Evolutionary conservation across 2,113 vertebrate species (phyloP).

Genomic region (Aldabrachelys gigantea): DNA sequence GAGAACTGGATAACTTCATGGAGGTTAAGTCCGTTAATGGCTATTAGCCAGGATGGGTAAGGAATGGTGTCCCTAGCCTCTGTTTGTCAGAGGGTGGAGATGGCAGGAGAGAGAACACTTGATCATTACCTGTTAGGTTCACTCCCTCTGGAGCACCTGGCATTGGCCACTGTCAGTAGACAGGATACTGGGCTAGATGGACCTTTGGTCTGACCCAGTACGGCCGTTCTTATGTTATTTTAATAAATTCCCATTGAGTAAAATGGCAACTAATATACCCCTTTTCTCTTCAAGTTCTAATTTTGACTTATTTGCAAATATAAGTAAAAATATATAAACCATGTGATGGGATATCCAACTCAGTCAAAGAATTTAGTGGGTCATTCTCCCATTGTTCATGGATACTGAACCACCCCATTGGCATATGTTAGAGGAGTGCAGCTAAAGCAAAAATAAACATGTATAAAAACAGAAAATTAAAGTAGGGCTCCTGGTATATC

Average conservation of each 20-base stretch:
- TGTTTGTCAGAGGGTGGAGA: too few relatives aligned
- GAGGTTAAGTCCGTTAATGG: too few relatives aligned
- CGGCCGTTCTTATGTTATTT: neutral
- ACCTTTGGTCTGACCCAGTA: too few relatives aligned
- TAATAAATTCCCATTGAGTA: neutral
- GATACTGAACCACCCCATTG: neutral
- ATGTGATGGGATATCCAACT: neutral
- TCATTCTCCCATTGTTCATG: neutral
- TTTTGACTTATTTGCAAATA: neutral
- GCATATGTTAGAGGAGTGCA: neutral
- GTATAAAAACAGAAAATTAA: slow-evolving; percentile 30
- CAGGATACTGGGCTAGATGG: too few relatives aligned
- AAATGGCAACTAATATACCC: neutral
- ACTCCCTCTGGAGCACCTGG: too few relatives aligned
- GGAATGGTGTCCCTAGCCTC: too few relatives aligned
- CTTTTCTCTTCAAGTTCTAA: neutral
- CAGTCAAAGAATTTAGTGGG: neutral
- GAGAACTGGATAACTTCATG: too few relatives aligned
- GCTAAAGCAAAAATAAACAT: neutral
- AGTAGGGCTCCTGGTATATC: slow-evolving; percentile 56
- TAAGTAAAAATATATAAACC: neutral
- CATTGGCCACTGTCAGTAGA: too few relatives aligned
- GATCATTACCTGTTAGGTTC: too few relatives aligned
- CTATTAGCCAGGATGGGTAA: too few relatives aligned
- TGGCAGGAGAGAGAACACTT: too few relatives aligned